Conservation (phyloP, 23 tunicate species). For the Ascidia mentula region DNA sequence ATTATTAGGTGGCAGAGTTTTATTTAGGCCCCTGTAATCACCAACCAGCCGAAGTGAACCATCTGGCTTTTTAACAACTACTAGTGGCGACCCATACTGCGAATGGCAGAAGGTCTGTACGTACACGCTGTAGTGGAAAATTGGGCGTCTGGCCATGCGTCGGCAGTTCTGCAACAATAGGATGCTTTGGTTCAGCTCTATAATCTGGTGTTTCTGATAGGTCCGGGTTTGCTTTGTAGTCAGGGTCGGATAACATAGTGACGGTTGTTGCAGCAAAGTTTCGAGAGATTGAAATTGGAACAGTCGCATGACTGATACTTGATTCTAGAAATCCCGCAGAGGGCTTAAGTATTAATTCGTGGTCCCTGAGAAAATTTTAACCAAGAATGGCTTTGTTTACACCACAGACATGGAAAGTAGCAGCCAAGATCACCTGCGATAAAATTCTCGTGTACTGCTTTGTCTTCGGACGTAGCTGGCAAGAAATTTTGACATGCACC, state of each 20-base stretch:
- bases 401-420: not conserved
- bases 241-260: not conserved
- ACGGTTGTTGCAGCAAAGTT: not conserved
- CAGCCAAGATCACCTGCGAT: not conserved
- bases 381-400: slow-evolving; percentile 4
- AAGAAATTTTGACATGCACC: not conserved
- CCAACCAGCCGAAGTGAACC: not conserved
- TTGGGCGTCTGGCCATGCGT: not conserved
- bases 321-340: not conserved
- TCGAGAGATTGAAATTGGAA: not conserved
- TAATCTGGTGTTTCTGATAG: not conserved
- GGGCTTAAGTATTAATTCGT: not conserved
- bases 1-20: no score
- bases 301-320: not conserved
- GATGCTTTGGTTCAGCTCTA: not conserved
- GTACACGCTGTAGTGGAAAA: no score
- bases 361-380: not conserved
- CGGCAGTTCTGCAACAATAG: not conserved
- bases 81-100: not conserved
- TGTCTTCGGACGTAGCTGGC: not conserved
- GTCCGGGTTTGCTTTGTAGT: not conserved
- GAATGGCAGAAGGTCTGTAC: not conserved
- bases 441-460: no score
- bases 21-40: not conserved
- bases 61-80: not conserved